phyloP scores from a whole-genome alignment of 2,113 vertebrate genomes.

The Gambusia affinis region DNA sequence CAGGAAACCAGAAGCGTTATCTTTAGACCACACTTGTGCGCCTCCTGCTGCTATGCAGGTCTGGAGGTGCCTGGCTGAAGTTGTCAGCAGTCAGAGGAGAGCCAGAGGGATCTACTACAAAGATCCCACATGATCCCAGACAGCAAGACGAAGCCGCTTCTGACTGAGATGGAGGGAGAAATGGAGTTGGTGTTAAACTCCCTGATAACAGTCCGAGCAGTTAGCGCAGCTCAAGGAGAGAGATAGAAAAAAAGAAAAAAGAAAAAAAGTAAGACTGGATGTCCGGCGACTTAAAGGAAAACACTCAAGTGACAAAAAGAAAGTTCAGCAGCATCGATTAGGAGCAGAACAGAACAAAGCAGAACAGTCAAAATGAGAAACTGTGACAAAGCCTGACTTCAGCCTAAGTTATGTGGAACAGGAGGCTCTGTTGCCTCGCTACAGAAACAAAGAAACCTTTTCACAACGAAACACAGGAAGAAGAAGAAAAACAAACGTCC shows the following conservation, averaged over 20 bases:
- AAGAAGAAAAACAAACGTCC: not conserved
- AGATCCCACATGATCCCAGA: not conserved
- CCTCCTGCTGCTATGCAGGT: not conserved
- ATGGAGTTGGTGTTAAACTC: slow-evolving; percentile 37
- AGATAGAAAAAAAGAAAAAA: too few relatives aligned
- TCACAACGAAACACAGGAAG: not conserved
- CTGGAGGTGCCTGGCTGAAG: not conserved
- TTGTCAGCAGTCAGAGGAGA: not conserved
- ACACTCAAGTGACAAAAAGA: not conserved
- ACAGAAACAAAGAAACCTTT: not conserved
- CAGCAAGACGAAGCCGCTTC: not conserved
- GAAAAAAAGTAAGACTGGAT: not conserved
- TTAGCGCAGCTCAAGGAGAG: not conserved
- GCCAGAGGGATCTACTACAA: not conserved
- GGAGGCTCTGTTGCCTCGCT: not conserved
- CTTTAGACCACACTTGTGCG: not conserved
- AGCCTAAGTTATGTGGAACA: not conserved
- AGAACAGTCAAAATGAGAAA: not conserved
- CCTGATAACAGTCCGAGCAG: slow-evolving; percentile 6
- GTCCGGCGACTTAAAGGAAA: not conserved
- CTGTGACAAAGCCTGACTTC: not conserved
- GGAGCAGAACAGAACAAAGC: too few relatives aligned
- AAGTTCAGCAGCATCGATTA: not conserved
- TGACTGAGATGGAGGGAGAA: slow-evolving; percentile 47
- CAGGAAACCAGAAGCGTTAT: not conserved